Evolutionary conservation across 2,888 invertebrate genomes (phyloP).

Genomic region (Tetragonula carbonaria): DNA sequence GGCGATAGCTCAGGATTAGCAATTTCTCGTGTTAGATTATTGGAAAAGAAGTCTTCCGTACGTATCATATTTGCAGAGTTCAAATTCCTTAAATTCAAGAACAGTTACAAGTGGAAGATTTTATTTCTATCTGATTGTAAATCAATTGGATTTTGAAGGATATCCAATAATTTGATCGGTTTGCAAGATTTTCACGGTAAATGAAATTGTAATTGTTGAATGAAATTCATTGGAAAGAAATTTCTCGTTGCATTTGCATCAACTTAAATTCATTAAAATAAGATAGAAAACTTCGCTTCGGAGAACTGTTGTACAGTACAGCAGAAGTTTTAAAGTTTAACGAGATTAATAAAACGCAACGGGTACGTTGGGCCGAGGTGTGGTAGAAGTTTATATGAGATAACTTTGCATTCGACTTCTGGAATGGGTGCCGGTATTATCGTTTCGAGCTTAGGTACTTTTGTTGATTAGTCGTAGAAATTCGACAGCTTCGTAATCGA

Average conservation of each 20-base stretch:
- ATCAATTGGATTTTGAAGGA: background rate
- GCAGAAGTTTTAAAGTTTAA: conserved; percentile 60
- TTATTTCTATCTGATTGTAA: background rate
- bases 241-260: background rate
- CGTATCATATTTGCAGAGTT: too few relatives aligned
- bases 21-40: background rate
- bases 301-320: background rate
- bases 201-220: background rate
- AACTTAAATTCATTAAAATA: background rate
- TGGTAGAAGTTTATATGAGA: conserved; percentile 69
- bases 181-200: background rate
- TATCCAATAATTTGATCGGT: background rate
- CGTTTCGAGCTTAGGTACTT: conserved; percentile 64
- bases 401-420: conserved; percentile 65
- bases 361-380: conserved; percentile 31
- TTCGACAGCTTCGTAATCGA: conserved; percentile 56
- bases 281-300: conserved; percentile 6
- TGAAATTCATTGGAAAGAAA: background rate
- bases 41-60: background rate
- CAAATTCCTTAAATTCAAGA: too few relatives aligned
- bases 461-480: conserved; percentile 67
- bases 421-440: conserved; percentile 62
- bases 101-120: background rate
- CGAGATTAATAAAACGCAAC: conserved; percentile 64
- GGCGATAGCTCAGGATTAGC: background rate